Evolutionary conservation across 2,113 vertebrate species (phyloP).

Genomic region (Phalacrocorax pelagicus): DNA sequence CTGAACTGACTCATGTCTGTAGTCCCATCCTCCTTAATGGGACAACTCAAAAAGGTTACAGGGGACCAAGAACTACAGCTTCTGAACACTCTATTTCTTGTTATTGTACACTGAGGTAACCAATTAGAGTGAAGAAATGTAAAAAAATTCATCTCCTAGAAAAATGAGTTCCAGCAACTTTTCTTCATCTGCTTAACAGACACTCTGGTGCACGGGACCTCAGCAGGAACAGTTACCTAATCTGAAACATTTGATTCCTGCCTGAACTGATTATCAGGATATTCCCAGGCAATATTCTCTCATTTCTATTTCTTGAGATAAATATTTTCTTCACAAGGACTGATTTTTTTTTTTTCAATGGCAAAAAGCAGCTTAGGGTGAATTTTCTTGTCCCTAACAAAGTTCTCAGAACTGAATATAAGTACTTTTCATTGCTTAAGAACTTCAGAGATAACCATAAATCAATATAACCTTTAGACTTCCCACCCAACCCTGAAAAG

Average conservation of each 20-base stretch:
- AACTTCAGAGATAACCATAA: background rate
- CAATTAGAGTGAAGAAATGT: background rate
- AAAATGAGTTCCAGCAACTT: slow-evolving; percentile 28
- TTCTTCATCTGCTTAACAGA: slow-evolving; percentile 22
- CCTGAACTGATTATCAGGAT: slow-evolving; percentile 9
- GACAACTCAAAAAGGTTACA: background rate
- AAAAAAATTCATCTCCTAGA: background rate
- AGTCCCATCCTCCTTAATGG: background rate
- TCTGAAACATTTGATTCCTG: slow-evolving; percentile 1
- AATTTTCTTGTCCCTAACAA: background rate
- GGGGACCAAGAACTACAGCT: background rate
- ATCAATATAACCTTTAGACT: background rate
- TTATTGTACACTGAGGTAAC: background rate
- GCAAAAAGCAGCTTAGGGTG: background rate
- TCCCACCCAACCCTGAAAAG: background rate
- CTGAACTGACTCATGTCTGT: background rate
- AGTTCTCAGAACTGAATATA: background rate
- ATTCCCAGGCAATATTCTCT: background rate
- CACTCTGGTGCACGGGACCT: background rate
- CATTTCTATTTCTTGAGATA: background rate
- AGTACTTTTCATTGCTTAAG: background rate
- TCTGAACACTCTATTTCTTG: background rate
- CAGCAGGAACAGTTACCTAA: slow-evolving; percentile 18
- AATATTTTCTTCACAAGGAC: background rate
- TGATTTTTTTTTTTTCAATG: background rate